phyloP scores from a whole-genome alignment of 2,797 vertebrate genomes.

The Sebastes miniatus region DNA sequence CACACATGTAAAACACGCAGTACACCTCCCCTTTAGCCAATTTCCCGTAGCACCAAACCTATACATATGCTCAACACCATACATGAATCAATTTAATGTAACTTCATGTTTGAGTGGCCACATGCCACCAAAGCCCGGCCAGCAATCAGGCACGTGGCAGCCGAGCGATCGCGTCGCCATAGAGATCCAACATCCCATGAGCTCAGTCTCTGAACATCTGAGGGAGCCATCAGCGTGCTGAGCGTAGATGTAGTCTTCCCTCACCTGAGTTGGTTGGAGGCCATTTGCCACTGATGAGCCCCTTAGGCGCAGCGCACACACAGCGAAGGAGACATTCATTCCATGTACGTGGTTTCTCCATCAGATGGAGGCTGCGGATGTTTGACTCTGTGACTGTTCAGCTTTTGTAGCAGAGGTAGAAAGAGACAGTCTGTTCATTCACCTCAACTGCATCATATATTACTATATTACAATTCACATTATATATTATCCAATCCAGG shows the following conservation, averaged over 20 bases:
- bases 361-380: conserved; percentile 3
- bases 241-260: conserved; percentile 20
- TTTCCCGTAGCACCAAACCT: conserved; percentile 6
- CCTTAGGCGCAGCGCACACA: conserved; percentile 35
- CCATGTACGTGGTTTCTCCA: conserved; percentile 20
- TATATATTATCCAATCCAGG: conserved; percentile 9
- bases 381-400: neutral
- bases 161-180: neutral
- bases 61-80: neutral
- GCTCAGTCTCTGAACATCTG: conserved; percentile 9
- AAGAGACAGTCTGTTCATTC: conserved; percentile 25
- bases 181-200: conserved; percentile 5
- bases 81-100: conserved; percentile 47
- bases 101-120: conserved; percentile 42
- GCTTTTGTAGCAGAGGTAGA: conserved; percentile 13
- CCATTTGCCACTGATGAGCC: conserved; percentile 62
- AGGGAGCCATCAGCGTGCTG: conserved; percentile 40
- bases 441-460: neutral
- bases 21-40: neutral
- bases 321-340: conserved; percentile 38
- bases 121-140: conserved; percentile 5
- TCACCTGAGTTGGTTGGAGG: conserved; percentile 49
- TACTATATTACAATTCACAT: neutral
- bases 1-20: conserved; percentile 1
- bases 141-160: conserved; percentile 15